Base-by-base conservation (phyloP, 2,113 vertebrate species). In the Neolamprologus variostigma region DNA sequence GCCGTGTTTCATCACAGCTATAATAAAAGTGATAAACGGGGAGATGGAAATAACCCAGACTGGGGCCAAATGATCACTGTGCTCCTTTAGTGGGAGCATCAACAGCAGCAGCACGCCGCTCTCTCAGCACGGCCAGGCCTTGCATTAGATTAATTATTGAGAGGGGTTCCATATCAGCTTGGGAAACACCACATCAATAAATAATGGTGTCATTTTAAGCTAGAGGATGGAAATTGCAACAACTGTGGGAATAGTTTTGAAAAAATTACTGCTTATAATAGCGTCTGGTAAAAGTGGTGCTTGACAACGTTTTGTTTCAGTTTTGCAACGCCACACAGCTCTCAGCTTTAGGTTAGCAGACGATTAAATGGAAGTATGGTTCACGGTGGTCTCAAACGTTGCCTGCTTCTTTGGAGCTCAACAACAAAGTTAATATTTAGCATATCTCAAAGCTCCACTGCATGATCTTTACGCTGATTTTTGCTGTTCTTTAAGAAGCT, bases 121-220 rank as follows among this genome's bases (percentile, higher is more conserved):
- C 85, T 87, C 47, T 42, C 28, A 26, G 84, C 78, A 82, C 28
- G 84, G 81, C 81, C 59, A 26, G 35, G 88, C 61, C 83, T 87
- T 51, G 80, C 85, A 47, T 92, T 87, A 80, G 88, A 95, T 96
- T 84, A 96, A 96, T 95, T 94, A 96, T 96, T 96, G 71, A 96
- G 86, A 87, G 21, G 87, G 94, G 91, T 93, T 96, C 91, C 89
- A 94, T 96, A 93, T 94, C 95, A 95, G 87, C 92, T 86, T 92
- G 94, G 94, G 92, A 94, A 95, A 95, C 89, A 93, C 91, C 81
- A 57, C 95, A 95, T 96, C 88, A 96, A 96, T 96, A 96, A 95
- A 87, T 92, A 78, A 96, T 96, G 82, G 80, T 91, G 91, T 94
- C 92, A 91, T 91, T 93, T 95, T 92, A 89, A 92, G 87, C 59